A percentile compares a stretch with the other conserved stretches of the same genome.
Evolutionary conservation across 2,113 vertebrate genomes (phyloP).

Genomic region (Xiphophorus maculatus): DNA sequence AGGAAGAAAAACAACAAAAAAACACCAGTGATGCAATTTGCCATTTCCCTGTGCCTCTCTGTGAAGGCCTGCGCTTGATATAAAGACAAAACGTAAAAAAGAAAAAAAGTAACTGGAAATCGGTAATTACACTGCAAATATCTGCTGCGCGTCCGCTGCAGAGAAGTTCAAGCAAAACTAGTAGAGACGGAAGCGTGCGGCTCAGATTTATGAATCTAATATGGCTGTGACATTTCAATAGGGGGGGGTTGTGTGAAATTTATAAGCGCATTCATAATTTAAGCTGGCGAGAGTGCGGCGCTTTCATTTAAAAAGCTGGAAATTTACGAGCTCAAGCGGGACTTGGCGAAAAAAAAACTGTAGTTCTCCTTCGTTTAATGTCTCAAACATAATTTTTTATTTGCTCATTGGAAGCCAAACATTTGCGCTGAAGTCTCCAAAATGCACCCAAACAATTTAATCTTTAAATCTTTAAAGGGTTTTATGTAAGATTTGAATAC

Average conservation of each 20-base stretch:
- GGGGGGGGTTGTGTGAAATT: constrained; percentile 2
- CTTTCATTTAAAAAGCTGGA: constrained; percentile 3
- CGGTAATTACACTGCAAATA: constrained; percentile 7
- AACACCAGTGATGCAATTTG: constrained; percentile 26
- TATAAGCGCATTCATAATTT: constrained; percentile 39
- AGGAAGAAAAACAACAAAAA: background rate
- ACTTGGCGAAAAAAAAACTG: background rate
- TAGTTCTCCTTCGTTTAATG: too few species aligned
- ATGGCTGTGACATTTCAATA: background rate
- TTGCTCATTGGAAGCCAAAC: background rate
- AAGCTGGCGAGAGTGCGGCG: background rate
- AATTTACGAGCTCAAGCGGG: background rate
- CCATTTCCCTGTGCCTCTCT: constrained; percentile 22
- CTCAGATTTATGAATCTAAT: constrained; percentile 34
- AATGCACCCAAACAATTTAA: background rate
- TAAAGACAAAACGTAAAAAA: constrained; percentile 30
- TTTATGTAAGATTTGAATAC: background rate
- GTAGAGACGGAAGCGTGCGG: background rate
- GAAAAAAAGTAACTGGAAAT: constrained; percentile 2
- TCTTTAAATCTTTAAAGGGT: background rate
- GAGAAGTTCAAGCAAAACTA: background rate
- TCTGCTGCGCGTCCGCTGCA: background rate
- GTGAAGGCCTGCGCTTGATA: constrained; percentile 24
- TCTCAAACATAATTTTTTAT: background rate
- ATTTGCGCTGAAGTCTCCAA: background rate